A percentile compares a stretch with the other conserved stretches of the same genome.
Conservation (phyloP, 2,888 invertebrate species). For the Tribolium freemani region DNA sequence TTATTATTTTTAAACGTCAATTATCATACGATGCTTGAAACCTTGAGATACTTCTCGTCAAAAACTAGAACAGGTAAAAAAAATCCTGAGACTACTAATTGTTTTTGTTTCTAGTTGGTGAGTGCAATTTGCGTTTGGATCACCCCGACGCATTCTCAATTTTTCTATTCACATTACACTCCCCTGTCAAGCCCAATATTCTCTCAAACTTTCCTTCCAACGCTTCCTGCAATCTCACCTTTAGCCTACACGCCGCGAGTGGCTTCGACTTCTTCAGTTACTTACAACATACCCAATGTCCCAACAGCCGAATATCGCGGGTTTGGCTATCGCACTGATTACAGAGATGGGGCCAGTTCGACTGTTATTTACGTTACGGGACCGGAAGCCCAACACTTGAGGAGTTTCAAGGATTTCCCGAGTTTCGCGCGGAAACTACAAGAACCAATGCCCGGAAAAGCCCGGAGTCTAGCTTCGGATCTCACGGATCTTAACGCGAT, state of each 20-base stretch:
- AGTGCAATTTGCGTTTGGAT: constrained; percentile 34
- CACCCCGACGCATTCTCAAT: constrained; percentile 22
- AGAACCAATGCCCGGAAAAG: constrained; percentile 22
- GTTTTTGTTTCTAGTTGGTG: constrained; percentile 38
- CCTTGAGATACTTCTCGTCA: constrained; percentile 24
- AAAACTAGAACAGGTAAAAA: constrained; percentile 22
- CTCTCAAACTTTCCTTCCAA: constrained; percentile 31
- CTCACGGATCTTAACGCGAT: constrained; percentile 51
- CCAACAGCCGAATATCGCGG: constrained; percentile 51
- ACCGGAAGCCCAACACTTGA: constrained; percentile 49
- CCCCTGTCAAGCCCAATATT: constrained; percentile 9
- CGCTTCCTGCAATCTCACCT: constrained; percentile 23
- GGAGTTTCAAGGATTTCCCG: constrained; percentile 35
- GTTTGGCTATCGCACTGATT: constrained; percentile 59
- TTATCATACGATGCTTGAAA: not conserved
- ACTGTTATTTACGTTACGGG: constrained; percentile 59
- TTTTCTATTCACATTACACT: constrained; percentile 38
- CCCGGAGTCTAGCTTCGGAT: constrained; percentile 55
- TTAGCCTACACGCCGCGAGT: constrained; percentile 2
- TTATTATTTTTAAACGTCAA: not conserved
- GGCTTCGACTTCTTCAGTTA: not conserved
- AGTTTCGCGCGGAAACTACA: constrained; percentile 4
- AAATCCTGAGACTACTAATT: not conserved
- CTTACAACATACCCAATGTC: constrained; percentile 20
- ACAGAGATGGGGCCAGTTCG: constrained; percentile 55